Evolutionary conservation across 2,797 vertebrate genomes (phyloP), one percentile per base, ranked within the genome.

Genomic region (Pelodytes ibericus): DNA sequence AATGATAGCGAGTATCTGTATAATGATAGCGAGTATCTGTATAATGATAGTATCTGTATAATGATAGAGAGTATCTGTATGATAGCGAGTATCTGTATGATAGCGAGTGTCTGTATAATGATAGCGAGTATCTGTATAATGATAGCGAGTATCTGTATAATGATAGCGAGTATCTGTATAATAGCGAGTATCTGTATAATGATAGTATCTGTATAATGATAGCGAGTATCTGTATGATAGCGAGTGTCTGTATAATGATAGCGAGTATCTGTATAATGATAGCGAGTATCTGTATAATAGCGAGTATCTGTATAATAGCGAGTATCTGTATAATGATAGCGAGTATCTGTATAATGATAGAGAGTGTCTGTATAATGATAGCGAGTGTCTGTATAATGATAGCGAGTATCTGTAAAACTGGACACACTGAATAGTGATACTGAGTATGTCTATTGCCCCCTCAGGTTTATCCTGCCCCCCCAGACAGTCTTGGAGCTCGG

Each of bases 401-500:
- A 36, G 5, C 11, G 33, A 36, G 33, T 36, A 36, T 36, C n/a
- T n/a, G n/a, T n/a, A n/a, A n/a, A n/a, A n/a, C n/a, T n/a, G n/a
- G n/a, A n/a, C n/a, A n/a, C n/a, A n/a, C n/a, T n/a, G n/a, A n/a
- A n/a, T n/a, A n/a, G n/a, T 36, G 33, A 36, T 11, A 11, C 33
- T 36, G 33, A 36, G 33, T 36, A 36, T 36, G n/a, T 6, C n/a
- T 7, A 53, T 53, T 24, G 20, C n/a, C n/a, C 11, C 16, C 16
- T 2, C 49, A 53, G 49, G n/a, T 7, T n/a, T 16, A 2, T 22
- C 18, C 13, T 67, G 64, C 44, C 64, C 47, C 26, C 8, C 18
- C 2, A 51, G 61, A 20, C 30, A 18, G 15, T 22, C 29, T 3
- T 77, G 68, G 68, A 77, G 75, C 53, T 2, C 11, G 22, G 75